Evolutionary conservation across 2,113 vertebrate genomes (phyloP).

Genomic region (Psilopogon haemacephalus): DNA sequence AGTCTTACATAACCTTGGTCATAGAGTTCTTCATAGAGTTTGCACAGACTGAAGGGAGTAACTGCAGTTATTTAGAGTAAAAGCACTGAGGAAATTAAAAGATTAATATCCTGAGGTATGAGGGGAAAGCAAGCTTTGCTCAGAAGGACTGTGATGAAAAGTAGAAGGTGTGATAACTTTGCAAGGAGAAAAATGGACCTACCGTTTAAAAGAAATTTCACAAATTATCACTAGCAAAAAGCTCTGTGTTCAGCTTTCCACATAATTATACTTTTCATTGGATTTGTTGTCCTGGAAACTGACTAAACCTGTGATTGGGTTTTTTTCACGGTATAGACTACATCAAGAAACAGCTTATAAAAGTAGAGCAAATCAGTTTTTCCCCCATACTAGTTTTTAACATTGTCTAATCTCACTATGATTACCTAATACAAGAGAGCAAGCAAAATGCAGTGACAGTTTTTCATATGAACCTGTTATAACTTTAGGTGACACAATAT

Average conservation of each 20-base stretch:
- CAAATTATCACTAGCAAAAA: neutral
- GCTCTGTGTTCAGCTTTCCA: neutral
- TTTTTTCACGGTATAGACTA: neutral
- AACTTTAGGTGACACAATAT: too few relatives aligned
- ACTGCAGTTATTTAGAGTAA: neutral
- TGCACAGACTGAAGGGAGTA: neutral
- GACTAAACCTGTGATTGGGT: neutral
- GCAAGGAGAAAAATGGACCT: neutral
- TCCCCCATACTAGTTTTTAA: neutral
- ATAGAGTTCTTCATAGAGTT: neutral
- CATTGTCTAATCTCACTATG: neutral
- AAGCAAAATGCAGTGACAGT: neutral
- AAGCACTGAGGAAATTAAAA: neutral
- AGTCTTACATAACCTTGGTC: neutral
- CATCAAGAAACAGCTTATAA: neutral
- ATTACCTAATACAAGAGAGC: neutral
- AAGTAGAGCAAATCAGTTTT: neutral
- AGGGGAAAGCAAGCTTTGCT: neutral
- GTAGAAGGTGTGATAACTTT: neutral
- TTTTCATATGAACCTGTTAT: neutral
- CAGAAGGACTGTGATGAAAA: neutral
- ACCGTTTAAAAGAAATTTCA: neutral
- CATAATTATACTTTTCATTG: neutral
- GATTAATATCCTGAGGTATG: neutral
- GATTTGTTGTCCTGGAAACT: neutral